A percentile compares a stretch with the other conserved stretches of the same genome.
phyloP scores from a whole-genome alignment of 2,888 invertebrate genomes.

The Deilephila porcellus region DNA sequence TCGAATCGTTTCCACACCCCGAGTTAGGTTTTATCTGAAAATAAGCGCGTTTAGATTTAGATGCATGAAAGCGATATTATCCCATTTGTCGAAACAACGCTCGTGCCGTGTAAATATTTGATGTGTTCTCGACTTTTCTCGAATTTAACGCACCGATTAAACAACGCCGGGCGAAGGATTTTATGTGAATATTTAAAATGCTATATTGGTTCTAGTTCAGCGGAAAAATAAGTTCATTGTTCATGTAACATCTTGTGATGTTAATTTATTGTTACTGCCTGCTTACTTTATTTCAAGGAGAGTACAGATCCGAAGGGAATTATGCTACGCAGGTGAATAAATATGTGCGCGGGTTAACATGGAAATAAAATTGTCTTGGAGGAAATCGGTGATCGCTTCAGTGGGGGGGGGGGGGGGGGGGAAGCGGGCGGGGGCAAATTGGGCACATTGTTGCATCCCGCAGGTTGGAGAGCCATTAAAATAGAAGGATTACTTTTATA shows the following conservation, averaged over 20 bases:
- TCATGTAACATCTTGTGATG: slow-evolving; percentile 58
- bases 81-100: slow-evolving; percentile 80
- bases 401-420: slow-evolving; percentile 50
- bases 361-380: slow-evolving; percentile 52
- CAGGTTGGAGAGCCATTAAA: slow-evolving; percentile 80
- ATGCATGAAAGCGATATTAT: slow-evolving; percentile 77
- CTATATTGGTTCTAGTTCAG: slow-evolving; percentile 80
- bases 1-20: slow-evolving; percentile 49
- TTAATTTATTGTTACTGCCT: slow-evolving; percentile 52
- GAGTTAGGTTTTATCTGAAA: slow-evolving; percentile 55
- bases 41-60: slow-evolving; percentile 71
- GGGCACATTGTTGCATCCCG: slow-evolving; percentile 77
- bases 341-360: slow-evolving; percentile 42
- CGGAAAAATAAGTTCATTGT: slow-evolving; percentile 66
- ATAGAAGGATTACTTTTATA: slow-evolving; percentile 83
- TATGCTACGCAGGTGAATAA: slow-evolving; percentile 28
- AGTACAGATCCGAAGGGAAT: slow-evolving; percentile 37
- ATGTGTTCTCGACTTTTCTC: slow-evolving; percentile 83
- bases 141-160: slow-evolving; percentile 83
- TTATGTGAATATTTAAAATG: slow-evolving; percentile 83
- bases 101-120: slow-evolving; percentile 78
- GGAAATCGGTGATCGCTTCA: slow-evolving; percentile 52
- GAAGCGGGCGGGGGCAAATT: slow-evolving; percentile 62
- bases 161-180: slow-evolving; percentile 79
- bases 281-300: slow-evolving; percentile 42